Base-by-base conservation (phyloP, 2,113 vertebrate species). In the Orcinus orca region DNA sequence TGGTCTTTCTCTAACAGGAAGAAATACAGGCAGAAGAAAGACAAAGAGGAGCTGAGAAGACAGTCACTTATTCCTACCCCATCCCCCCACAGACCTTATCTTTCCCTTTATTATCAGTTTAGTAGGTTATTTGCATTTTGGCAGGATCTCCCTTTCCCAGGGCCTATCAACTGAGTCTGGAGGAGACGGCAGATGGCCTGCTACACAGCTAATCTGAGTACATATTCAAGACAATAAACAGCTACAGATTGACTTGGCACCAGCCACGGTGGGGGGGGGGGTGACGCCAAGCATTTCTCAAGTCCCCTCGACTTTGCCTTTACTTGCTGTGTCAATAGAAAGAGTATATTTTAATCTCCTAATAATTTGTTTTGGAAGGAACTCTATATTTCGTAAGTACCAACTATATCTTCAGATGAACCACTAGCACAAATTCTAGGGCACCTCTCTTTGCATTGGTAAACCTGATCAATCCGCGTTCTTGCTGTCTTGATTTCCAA, bases 101-200 rank as follows among this genome's bases (percentile, higher is more conserved):
- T 50, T 86, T 84, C 76, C 41, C 65, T 86, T 8, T 65, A 63
- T 88, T 94, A 95, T 81, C 90, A 85, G 77, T 82, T 82, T 74
- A 95, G 80, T 65, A 84, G 65, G 70, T 36, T 94, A 88, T 93
- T 86, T 97, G 95, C 79, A 95, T 97, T 86, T 93, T 95, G 95
- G 89, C 96, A 97, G 92, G 82, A 83, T 87, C 86, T 96, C 79
- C 93, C 63, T n/a, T 94, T 91, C 65, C 86, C 73, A 95, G 65
- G 33, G 82, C 62, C 88, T 86, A 73, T 87, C 92, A 79, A 12
- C 33, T 5, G n/a, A 77, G 76, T 80, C 88, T 96, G 88, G 50
- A 88, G 86, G 88, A 97, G 96, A 93, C 20, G 3, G 95, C 97
- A 98, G 97, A 98, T 97, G 97, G 97, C 79, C 93, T 31, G 55